A percentile compares a stretch with the other conserved stretches of the same genome.
Conservation (phyloP, 2,888 invertebrate species). For the Bruchidius siliquastri region DNA sequence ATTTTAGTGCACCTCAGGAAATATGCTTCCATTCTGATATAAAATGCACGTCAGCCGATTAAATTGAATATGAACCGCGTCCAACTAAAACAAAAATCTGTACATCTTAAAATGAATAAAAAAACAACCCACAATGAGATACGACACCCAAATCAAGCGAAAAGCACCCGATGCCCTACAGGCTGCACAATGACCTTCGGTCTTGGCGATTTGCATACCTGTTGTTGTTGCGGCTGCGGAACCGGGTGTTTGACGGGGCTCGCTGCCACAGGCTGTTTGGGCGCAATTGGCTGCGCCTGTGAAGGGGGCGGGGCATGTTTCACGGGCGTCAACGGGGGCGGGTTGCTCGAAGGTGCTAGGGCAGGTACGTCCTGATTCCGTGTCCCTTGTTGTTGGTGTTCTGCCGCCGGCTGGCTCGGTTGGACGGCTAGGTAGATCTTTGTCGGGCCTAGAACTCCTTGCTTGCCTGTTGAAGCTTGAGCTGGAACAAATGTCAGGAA, state of each 20-base stretch:
- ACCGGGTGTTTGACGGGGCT: constrained; percentile 25
- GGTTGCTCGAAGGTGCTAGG: constrained; percentile 36
- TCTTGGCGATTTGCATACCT: constrained; percentile 42
- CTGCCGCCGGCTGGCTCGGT: constrained; percentile 51
- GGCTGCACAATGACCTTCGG: constrained; percentile 42
- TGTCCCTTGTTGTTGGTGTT: background rate
- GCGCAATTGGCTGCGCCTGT: constrained; percentile 48
- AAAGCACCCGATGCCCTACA: constrained; percentile 33
- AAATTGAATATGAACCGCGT: no score
- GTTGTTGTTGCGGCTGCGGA: constrained; percentile 28
- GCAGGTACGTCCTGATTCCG: background rate
- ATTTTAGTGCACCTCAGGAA: no score
- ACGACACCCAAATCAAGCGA: constrained; percentile 14
- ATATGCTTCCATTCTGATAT: no score
- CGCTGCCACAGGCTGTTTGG: constrained; percentile 25
- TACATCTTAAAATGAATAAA: background rate
- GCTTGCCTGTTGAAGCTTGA: constrained; percentile 81
- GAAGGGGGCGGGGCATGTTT: constrained; percentile 41
- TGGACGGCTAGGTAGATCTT: constrained; percentile 84
- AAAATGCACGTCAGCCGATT: no score
- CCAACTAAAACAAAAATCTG: background rate
- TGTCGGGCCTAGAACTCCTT: constrained; percentile 78
- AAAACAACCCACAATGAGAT: no score
- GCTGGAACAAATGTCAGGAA: constrained; percentile 50
- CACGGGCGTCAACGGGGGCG: constrained; percentile 53